Evolutionary conservation across 2,113 vertebrate species (phyloP), one percentile per base, ranked within the genome.

Genomic region (Gadus chalcogrammus): DNA sequence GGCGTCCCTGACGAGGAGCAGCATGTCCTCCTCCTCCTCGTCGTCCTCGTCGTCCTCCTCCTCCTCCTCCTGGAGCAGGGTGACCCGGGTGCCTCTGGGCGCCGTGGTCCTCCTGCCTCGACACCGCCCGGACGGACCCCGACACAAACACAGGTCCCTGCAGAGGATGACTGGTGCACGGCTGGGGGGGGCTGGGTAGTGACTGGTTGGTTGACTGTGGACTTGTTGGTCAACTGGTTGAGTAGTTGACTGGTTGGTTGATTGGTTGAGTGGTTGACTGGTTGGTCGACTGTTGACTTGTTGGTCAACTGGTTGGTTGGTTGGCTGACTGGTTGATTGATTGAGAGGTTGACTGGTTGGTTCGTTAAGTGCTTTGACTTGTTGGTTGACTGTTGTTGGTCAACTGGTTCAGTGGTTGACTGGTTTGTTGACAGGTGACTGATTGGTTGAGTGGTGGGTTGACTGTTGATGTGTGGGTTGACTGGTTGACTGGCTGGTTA

Each of bases 71-170:
- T 82, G 79, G 85, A 63, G 93, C 84, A 92, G 88, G 68, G 83
- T 98, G 15, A 93, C 80, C 2, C 93, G 92, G 0, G 91, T 97
- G 53, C 94, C 96, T 0, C 79, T 99, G 0, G 92, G 94, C 24
- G 94, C 94, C 0, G 92, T 95, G 2, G 85, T 95, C 58, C 87
- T 95, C 61, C 88, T 94, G 79, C 95, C 95, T 0, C 76, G 65
- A 60, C 81, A 79, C 20, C 18, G 20, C 7, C 3, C 20, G 8
- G 61, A 67, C 28, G 16, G 74, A 66, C 58, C 52, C 9, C 24
- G 11, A 48, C 42, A 48, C 42, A 48, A 9, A 48, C 74, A 76
- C 74, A 67, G 65, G 24, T 65, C 0, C 52, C 31, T 35, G 3
- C 6, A 35, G 31, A 35, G 31, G 31, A 35, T 35, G 28, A 18